A percentile compares a stretch with the other conserved stretches of the same genome.
phyloP scores from a whole-genome alignment of 2,113 vertebrate species.

The Megaceryle maxima region DNA sequence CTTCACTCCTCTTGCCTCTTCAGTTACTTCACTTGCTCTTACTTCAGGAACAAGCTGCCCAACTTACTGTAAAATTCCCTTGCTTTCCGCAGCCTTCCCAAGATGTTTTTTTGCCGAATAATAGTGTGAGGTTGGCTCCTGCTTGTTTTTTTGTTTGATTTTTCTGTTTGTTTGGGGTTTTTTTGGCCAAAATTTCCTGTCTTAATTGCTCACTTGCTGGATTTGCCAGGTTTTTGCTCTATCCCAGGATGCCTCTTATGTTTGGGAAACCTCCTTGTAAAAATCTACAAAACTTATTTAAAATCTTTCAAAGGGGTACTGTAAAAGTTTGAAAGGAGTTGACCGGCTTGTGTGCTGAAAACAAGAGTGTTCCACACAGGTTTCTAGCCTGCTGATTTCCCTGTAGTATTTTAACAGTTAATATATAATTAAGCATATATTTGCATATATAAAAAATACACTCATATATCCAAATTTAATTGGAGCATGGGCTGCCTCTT shows the following conservation, averaged over 20 bases:
- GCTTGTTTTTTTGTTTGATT: not conserved
- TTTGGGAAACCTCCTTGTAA: not conserved
- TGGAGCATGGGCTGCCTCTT: not conserved
- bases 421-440: not conserved
- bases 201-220: not conserved
- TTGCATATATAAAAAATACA: not conserved
- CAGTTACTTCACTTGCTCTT: not conserved
- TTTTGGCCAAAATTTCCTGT: not conserved
- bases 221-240: not conserved
- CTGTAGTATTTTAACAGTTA: not conserved
- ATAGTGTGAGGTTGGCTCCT: not conserved
- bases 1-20: not conserved
- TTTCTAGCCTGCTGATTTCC: not conserved
- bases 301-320: not conserved
- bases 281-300: not conserved
- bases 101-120: not conserved
- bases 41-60: not conserved
- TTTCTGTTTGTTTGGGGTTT: not conserved
- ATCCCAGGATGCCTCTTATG: not conserved
- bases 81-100: not conserved
- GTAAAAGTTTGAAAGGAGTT: not conserved
- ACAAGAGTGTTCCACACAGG: not conserved
- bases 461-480: rapidly evolving
- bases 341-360: not conserved
- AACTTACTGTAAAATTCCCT: not conserved